Percentiles rank a stretch among this genome's conserved stretches.
Conservation (phyloP, 2,888 invertebrate species). For the Heliconius aoede region DNA sequence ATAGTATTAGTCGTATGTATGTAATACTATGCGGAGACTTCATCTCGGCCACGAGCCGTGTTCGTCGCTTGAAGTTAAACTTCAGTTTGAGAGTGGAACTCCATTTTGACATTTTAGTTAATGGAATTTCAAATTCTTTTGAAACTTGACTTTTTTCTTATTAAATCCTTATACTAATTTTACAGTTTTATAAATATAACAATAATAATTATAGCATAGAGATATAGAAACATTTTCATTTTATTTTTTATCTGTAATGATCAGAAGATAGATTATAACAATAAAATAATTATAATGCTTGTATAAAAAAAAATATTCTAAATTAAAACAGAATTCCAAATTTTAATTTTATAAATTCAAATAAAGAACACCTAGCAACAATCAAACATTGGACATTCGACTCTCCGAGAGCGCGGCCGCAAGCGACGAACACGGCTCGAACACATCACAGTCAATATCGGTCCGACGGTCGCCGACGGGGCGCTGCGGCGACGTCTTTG, state of each 20-base stretch:
- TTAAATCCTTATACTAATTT: too few relatives aligned
- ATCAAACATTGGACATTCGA: not conserved
- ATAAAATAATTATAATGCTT: not conserved
- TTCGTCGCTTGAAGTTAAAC: conserved; percentile 37
- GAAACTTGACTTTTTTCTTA: not conserved
- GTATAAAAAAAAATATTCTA: not conserved
- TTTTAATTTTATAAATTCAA: not conserved
- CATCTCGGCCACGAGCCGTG: conserved; percentile 36
- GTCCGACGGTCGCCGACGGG: conserved; percentile 41
- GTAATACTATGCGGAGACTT: conserved; percentile 45
- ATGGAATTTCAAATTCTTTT: not conserved
- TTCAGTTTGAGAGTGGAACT: conserved; percentile 1
- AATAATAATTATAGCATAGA: not conserved
- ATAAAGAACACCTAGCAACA: not conserved
- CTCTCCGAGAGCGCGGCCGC: conserved; percentile 33
- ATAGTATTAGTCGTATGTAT: conserved; percentile 41
- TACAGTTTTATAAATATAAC: not conserved
- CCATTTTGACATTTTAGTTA: not conserved
- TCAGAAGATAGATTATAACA: not conserved
- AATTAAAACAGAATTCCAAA: not conserved
- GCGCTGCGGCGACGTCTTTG: conserved; percentile 5
- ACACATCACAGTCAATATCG: conserved; percentile 50
- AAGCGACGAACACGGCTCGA: conserved; percentile 43
- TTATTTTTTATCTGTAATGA: too few relatives aligned
- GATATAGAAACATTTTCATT: not conserved